Evolutionary conservation across 2,113 vertebrate species (phyloP), one percentile per base, ranked within the genome.

Genomic region (Istiophorus platypterus): DNA sequence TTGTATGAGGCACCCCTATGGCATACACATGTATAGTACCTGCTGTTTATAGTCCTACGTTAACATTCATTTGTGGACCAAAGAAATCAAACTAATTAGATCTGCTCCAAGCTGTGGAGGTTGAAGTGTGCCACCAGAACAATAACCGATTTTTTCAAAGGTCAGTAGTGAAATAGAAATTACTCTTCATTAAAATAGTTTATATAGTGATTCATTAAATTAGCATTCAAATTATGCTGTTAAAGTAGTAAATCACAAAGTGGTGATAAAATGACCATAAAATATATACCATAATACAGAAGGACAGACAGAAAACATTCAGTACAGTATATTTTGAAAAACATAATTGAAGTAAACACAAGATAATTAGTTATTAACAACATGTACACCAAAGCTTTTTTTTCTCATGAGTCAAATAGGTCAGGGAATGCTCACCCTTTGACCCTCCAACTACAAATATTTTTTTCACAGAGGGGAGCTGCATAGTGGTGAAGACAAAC

Each of bases 61-160:
- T 45, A 45, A 17, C 12, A 34, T 34, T 3, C 3, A 45, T 45
- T 45, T 45, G 42, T 3, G 42, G 15, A 45, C 13, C 15, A 45
- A 45, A 45, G 42, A 45, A 14, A 45, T 45, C 13, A 8, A 45
- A 14, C 42, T 8, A 17, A 45, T 45, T 14, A 45, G 42, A 45
- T 45, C 42, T 45, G 14, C 42, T 45, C 42, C 15, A 45, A 15
- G 14, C 42, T 45, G 42, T 54, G 57, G 57, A 42, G 34, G 45
- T 31, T 78, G 5, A 71, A 78, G 66, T 63, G 47, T 78, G 66
- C 37, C 24, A 62, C 31, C 7, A 12, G 31, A 52, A 52, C 39
- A 61, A 27, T 26, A 20, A 20, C 2, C 31, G 5, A 57, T 18
- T 8, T 24, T 49, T 51, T 73, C 31, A 34, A 34, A 34, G 31